Conservation (phyloP, 2,888 invertebrate species). For the Brachylomia viminalis region DNA sequence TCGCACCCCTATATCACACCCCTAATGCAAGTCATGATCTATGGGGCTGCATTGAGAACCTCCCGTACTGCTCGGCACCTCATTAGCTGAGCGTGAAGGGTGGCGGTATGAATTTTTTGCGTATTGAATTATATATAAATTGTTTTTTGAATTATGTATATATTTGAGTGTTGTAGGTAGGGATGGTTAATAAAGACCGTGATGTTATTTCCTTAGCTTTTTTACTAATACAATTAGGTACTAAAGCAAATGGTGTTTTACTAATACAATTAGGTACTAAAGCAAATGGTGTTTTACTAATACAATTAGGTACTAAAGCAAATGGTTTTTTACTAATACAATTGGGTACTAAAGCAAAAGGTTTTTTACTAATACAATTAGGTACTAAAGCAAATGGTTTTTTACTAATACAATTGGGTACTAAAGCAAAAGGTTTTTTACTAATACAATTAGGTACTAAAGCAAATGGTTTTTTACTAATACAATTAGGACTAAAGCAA, state of each 20-base stretch:
- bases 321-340: too few species aligned
- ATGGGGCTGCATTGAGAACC: constrained; percentile 67
- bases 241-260: too few species aligned
- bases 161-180: background rate
- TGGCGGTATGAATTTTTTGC: constrained; percentile 64
- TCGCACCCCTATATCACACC: constrained; percentile 67
- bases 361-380: background rate
- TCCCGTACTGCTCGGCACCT: constrained; percentile 61
- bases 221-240: background rate
- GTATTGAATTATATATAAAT: constrained; percentile 59
- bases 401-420: too few species aligned
- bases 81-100: constrained; percentile 63
- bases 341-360: too few species aligned
- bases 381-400: too few species aligned
- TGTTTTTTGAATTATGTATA: constrained; percentile 14
- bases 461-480: background rate
- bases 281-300: too few species aligned
- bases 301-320: too few species aligned
- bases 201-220: too few species aligned
- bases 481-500: background rate
- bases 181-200: background rate
- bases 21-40: constrained; percentile 67
- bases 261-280: too few species aligned
- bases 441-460: too few species aligned
- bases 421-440: too few species aligned